phyloP scores from a whole-genome alignment of 1,140 invertebrate species.

The Zaprionus capensis region DNA sequence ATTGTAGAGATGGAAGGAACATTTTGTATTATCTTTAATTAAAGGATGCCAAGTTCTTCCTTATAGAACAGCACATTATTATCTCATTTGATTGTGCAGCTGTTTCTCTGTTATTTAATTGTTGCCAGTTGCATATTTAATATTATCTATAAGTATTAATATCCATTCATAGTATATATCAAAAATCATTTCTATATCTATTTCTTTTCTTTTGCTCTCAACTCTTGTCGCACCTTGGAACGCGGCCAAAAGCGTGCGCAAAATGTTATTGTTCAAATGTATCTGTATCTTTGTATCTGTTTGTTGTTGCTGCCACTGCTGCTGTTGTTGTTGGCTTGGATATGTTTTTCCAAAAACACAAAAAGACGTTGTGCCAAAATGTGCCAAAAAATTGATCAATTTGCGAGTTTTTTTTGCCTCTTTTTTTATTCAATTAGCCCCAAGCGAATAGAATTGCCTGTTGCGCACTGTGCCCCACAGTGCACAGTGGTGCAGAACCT shows the following conservation, averaged over 20 bases:
- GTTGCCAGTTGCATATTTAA: constrained; percentile 37
- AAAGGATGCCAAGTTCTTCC: background rate
- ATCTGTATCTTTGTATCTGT: constrained; percentile 5
- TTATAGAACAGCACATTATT: background rate
- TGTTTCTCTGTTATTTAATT: constrained; percentile 34
- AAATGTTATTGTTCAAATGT: constrained; percentile 68
- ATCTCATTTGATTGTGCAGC: background rate
- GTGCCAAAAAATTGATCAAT: constrained; percentile 57
- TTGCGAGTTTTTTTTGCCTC: constrained; percentile 28
- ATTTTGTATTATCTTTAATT: background rate
- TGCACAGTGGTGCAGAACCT: constrained; percentile 32
- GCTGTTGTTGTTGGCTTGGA: constrained; percentile 28
- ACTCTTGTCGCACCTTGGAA: constrained; percentile 49
- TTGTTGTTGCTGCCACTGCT: constrained; percentile 10
- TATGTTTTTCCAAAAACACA: constrained; percentile 74
- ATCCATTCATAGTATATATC: constrained; percentile 4
- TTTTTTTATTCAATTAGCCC: constrained; percentile 58
- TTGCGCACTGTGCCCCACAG: background rate
- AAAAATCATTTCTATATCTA: constrained; percentile 26
- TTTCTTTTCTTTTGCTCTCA: constrained; percentile 15
- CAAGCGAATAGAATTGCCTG: background rate
- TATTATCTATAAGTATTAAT: constrained; percentile 28
- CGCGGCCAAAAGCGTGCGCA: constrained; percentile 77
- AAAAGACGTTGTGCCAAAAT: constrained; percentile 33
- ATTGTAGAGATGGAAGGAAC: background rate